Conservation (phyloP, 2,888 invertebrate species). For the Drosophila lutescens region DNA sequence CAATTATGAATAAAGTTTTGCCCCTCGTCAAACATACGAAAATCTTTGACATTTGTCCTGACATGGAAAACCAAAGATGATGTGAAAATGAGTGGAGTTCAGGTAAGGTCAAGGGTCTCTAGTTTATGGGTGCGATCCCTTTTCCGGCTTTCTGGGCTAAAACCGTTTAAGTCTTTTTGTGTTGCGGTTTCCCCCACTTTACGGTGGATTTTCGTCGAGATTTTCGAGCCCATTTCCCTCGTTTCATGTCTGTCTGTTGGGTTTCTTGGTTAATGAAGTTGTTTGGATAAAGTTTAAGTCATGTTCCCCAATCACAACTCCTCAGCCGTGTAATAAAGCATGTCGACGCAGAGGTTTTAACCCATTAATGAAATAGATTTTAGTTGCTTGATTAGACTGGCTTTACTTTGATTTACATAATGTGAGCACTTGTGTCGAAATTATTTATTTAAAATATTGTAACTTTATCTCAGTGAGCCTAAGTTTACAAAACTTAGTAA, state of each 20-base stretch:
- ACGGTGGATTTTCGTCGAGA: conserved; percentile 49
- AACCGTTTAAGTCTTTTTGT: conserved; percentile 66
- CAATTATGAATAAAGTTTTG: conserved; percentile 55
- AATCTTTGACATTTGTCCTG: conserved; percentile 34
- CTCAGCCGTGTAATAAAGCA: conserved; percentile 20
- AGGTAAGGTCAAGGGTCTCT: conserved; percentile 11
- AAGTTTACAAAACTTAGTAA: too few relatives aligned
- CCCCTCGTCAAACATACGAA: conserved; percentile 6
- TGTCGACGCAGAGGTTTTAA: conserved; percentile 24
- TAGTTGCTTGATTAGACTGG: conserved; percentile 35
- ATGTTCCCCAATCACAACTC: neutral
- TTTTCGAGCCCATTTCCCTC: conserved; percentile 13
- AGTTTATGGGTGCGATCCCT: conserved; percentile 20
- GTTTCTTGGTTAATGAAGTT: conserved; percentile 61
- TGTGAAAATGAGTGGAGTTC: conserved; percentile 34
- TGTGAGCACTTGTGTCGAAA: neutral
- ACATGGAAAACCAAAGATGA: conserved; percentile 23
- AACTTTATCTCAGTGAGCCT: too few relatives aligned
- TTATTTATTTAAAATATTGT: neutral
- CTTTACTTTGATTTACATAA: neutral
- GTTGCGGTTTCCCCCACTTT: conserved; percentile 53
- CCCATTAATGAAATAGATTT: conserved; percentile 42
- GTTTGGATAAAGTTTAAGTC: conserved; percentile 39
- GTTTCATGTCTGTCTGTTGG: conserved; percentile 8
- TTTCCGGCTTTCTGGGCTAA: conserved; percentile 32